Base-by-base conservation (phyloP, 2,888 invertebrate species). In the Melikaiella ostensackeni region DNA sequence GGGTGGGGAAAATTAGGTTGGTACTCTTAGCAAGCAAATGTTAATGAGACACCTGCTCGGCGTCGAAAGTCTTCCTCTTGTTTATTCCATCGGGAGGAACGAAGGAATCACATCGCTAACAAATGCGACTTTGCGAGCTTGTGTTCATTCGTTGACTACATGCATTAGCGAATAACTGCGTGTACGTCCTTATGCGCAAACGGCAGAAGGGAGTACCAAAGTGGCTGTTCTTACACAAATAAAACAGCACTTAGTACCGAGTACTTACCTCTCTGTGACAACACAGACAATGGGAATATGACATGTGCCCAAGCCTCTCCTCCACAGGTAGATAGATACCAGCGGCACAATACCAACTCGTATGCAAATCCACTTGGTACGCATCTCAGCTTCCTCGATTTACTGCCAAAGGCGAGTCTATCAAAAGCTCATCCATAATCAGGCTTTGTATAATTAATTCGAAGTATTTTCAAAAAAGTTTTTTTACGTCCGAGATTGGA, bases 231-330 rank as follows among this genome's bases (percentile, higher is more conserved):
- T 90, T 90, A 89, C 84, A 89, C 90, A 91, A 91, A 91, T 91
- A 90, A 91, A 91, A 91, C 88, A 89, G 89, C 89, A 91, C 91
- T 91, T 89, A 89, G 89, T 83, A 84, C 85, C 81, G 82, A 87
- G 89, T 88, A 88, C 89, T 89, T 88, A 87, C 82, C 85, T 85
- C 85, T 83, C 86, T 85, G 83, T 85, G 87, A 88, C 87, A 89
- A 90, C 88, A 88, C 86, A 88, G 89, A 90, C 89, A 91, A 91
- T 91, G 90, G 88, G 88, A 91, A 90, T 89, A 89, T 88, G 90
- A 90, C 91, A 90, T 89, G 87, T 89, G 89, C 87, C 88, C 83
- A 84, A 83, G 84, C 79, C 83, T 82, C 81, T 81, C 80, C 83
- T 81, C 80, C 82, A 81, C 16, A 59, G 82, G 84, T 84, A 86